phyloP scores from a whole-genome alignment of 2,888 invertebrate genomes.

The Toxonevra muliebris region DNA sequence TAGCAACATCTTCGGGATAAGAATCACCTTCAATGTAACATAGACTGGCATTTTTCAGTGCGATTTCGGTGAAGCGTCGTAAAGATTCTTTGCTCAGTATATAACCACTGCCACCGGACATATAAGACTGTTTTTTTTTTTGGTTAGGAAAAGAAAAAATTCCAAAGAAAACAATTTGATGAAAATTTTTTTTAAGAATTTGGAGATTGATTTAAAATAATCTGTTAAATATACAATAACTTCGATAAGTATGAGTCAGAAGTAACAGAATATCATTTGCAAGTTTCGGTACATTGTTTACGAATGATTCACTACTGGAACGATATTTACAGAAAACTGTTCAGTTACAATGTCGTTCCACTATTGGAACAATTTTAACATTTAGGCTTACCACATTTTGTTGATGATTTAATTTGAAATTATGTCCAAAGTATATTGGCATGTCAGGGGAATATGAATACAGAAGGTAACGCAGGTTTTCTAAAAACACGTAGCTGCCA shows the following conservation, averaged over 20 bases:
- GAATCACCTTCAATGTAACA: slow-evolving; percentile 67
- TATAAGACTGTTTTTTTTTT: slow-evolving; percentile 71
- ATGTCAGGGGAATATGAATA: slow-evolving; percentile 74
- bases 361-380: no score
- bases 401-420: slow-evolving; percentile 73
- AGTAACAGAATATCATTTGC: no score
- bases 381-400: no score
- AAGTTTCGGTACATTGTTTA: no score
- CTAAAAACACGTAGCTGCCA: slow-evolving; percentile 74
- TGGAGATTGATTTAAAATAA: no score
- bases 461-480: slow-evolving; percentile 90
- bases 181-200: no score
- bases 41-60: slow-evolving; percentile 71
- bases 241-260: no score
- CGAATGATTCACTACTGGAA: no score
- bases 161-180: no score
- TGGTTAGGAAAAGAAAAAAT: background rate
- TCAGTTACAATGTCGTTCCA: no score
- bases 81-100: slow-evolving; percentile 83
- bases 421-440: slow-evolving; percentile 87
- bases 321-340: no score
- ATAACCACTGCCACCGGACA: slow-evolving; percentile 93
- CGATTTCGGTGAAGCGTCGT: slow-evolving; percentile 77
- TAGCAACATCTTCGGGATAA: slow-evolving; percentile 52
- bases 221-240: no score